Evolutionary conservation across 2,888 invertebrate genomes (phyloP).

Genomic region (Tetropium fuscum): DNA sequence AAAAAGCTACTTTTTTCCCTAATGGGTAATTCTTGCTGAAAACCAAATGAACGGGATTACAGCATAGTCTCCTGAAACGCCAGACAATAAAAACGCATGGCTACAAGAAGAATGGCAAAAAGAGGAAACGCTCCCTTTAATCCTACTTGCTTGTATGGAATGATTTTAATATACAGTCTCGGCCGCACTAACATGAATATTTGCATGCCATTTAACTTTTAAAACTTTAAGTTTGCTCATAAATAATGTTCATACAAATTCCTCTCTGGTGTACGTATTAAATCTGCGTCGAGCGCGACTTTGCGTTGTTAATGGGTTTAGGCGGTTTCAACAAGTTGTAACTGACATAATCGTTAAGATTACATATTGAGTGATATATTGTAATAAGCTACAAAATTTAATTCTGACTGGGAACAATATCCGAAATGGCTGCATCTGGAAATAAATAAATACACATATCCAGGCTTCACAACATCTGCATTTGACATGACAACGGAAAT

Average conservation of each 20-base stretch:
- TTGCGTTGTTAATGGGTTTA: slow-evolving; percentile 6
- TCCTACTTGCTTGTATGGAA: neutral
- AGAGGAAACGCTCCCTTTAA: neutral
- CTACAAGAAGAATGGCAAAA: neutral
- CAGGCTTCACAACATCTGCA: too few species aligned
- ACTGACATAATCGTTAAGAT: slow-evolving; percentile 31
- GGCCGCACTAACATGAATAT: slow-evolving; percentile 16
- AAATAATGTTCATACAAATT: slow-evolving; percentile 33
- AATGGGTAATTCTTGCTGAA: too few species aligned
- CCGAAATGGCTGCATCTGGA: too few species aligned
- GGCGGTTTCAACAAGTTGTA: slow-evolving; percentile 25
- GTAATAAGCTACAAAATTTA: neutral
- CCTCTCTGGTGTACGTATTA: slow-evolving; percentile 23
- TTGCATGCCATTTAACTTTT: slow-evolving; percentile 37
- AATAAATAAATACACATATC: too few species aligned
- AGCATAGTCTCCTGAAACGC: too few species aligned
- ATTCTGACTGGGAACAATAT: too few species aligned
- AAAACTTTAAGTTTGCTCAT: slow-evolving; percentile 38
- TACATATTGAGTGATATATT: slow-evolving; percentile 23
- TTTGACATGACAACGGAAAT: too few species aligned
- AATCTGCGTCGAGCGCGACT: slow-evolving; percentile 16
- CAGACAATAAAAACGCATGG: too few species aligned
- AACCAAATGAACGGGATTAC: too few species aligned
- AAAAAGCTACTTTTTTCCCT: too few species aligned
- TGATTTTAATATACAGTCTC: slow-evolving; percentile 31